These are phyloP conservation scores for Cuniculus paca DNA, from an alignment of 2,797 vertebrate species.

Conservation along the genomic window DNA sequence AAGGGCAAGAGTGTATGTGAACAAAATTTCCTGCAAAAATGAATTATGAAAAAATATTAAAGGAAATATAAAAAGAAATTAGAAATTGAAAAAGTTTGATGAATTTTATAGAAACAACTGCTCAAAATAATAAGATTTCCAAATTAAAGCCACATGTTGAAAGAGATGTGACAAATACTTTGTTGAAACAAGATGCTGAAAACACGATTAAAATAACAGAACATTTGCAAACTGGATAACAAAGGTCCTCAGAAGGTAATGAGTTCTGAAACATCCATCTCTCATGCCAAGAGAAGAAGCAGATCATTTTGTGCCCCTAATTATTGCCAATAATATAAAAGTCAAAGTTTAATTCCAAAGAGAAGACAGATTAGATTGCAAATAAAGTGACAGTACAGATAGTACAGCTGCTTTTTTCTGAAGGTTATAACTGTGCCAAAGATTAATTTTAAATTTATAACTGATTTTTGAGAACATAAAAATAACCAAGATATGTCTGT, in stretches of 20 bases:
- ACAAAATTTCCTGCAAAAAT: constrained; percentile 35
- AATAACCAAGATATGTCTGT: background rate
- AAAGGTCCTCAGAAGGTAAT: background rate
- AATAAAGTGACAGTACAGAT: background rate
- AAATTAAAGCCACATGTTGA: constrained; percentile 41
- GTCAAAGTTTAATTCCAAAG: background rate
- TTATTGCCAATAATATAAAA: background rate
- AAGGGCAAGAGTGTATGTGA: background rate
- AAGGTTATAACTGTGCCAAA: background rate
- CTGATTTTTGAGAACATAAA: background rate
- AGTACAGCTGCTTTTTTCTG: background rate
- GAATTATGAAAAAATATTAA: background rate
- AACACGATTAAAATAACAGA: constrained; percentile 38
- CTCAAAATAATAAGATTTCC: constrained; percentile 26
- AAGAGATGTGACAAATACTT: background rate
- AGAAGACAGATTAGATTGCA: background rate
- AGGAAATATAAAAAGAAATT: background rate
- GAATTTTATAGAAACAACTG: constrained; percentile 39
- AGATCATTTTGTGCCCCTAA: background rate
- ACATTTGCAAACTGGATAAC: background rate
- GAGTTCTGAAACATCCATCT: constrained; percentile 29
- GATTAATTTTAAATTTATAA: constrained; percentile 11
- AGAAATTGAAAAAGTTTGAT: background rate
- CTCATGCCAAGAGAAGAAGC: background rate
- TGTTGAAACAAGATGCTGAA: constrained; percentile 23